These are phyloP conservation scores for Phycodurus eques DNA, from an alignment of 2,113 vertebrate genomes.

Conservation along the genomic window DNA sequence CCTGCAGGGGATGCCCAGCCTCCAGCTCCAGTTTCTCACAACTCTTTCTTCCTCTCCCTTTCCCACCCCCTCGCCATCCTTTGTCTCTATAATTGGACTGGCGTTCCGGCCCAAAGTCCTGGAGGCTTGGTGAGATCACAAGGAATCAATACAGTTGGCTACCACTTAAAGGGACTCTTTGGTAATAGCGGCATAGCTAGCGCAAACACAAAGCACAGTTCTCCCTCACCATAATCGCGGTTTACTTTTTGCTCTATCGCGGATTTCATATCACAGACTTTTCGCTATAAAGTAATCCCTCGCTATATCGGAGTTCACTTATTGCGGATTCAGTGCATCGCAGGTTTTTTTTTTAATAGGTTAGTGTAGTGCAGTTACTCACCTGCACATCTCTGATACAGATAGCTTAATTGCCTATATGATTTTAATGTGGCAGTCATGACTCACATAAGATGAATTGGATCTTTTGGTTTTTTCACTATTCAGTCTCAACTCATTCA, in stretches of 20 bases:
- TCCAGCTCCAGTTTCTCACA: constrained; percentile 42
- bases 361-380: too few relatives aligned
- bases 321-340: too few relatives aligned
- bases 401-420: too few relatives aligned
- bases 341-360: too few relatives aligned
- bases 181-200: constrained; percentile 1
- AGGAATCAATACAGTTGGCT: constrained; percentile 53
- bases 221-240: not conserved
- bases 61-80: constrained; percentile 26
- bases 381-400: too few relatives aligned
- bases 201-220: constrained; percentile 3
- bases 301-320: too few relatives aligned
- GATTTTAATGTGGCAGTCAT: too few relatives aligned
- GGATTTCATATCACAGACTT: too few relatives aligned
- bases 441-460: too few relatives aligned
- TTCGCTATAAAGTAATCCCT: too few relatives aligned
- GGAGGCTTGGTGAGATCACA: constrained; percentile 34
- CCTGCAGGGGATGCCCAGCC: constrained; percentile 46
- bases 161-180: constrained; percentile 7
- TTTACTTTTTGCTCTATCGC: not conserved
- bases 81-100: constrained; percentile 60
- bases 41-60: constrained; percentile 14
- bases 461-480: too few relatives aligned
- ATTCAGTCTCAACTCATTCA: too few relatives aligned
- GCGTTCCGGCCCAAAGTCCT: constrained; percentile 47